Base-by-base conservation (phyloP, 1,140 invertebrate species). In the Cotesia typhae region DNA sequence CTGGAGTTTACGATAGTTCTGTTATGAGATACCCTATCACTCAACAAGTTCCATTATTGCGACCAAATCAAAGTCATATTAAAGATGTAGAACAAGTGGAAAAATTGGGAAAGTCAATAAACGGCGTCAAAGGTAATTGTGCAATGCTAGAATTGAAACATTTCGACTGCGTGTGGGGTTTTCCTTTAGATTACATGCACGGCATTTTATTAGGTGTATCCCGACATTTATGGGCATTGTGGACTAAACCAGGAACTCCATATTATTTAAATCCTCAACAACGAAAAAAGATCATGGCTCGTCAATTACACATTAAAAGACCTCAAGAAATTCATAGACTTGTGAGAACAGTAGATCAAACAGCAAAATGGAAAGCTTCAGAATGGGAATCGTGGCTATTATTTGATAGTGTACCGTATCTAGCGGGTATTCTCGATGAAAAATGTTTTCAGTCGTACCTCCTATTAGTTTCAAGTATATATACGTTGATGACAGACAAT, bases 21-120 rank as follows among this genome's bases (percentile, higher is more conserved):
- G 53, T 60, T 52, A 67, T 77, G 10, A 68, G 75, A 65, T 77
- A 75, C 67, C 55, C 70, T 1, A 36, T 73, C 12, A 70, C 73
- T 63, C n/a, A 71, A 70, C 6, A 69, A 28, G 36, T 64, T 10
- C 52, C 55, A 9, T 35, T 14, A 10, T 36, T 70, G 9, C 53
- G 76, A 68, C 74, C 71, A 14, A 73, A 77, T 38, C 55, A 73
- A 53, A 71, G 59, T 17, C 72, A 77, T 61, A 60, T 68, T 4
- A 7, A 55, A 37, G 78, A 79, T 74, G 72, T 79, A 41, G 20
- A 65, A 37, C 4, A 67, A 55, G 75, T 72, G 7, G 71, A 67
- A 41, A 53, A 70, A 71, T 41, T 53, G 20, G 36, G n/a, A 17
- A 28, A 52, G 63, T 35, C 12, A 17, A 38, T 70, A 5, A 63